Base-by-base conservation (phyloP, 1,140 invertebrate species). In the Eueides isabella region DNA sequence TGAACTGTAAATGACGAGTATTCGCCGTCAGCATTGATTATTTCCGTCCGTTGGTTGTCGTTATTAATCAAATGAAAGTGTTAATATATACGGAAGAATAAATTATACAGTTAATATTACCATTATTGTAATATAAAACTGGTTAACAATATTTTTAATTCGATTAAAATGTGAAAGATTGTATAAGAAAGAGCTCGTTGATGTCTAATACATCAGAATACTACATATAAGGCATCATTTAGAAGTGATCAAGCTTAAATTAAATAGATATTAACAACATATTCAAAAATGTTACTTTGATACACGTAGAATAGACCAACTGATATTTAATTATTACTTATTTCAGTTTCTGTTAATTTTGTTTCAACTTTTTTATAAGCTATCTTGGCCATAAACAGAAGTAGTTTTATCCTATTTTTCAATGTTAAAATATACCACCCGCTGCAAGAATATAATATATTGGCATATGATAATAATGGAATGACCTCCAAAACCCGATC, bases 121-220 rank as follows among this genome's bases (percentile, higher is more conserved):
- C 12, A 12, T 26, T 19, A 55, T 26, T 9, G 11, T 55, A 26
- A 26, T 11, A 55, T 23, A 55, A 12, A 55, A 26, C 48, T 55
- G 11, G 48, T 23, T 55, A 55, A 5, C 9, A 12, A 23, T 55
- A 23, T 26, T n/a, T 44, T 44, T 9, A 7, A 23, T 55, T 26
- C 26, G 48, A 26, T 55, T 55, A 19, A 61, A 33, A 68, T 23
- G 19, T 68, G 9, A 48, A 44, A 44, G 41, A 38, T 44, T 19
- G 6, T n/a, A 23, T 5, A 30, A 41, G 14, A 6, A 33, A 68
- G 23, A 55, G 67, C 70, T 72, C 77, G 77, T 78, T 78, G 77
- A 78, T 72, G 77, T 78, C 77, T 78, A 67, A 72, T 71, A 68
- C 61, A 78, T 44, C 12, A 33, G 38, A 75, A 75, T 72, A 70